Base-by-base conservation (phyloP, 1,140 invertebrate species). In the Drosophila santomea region DNA sequence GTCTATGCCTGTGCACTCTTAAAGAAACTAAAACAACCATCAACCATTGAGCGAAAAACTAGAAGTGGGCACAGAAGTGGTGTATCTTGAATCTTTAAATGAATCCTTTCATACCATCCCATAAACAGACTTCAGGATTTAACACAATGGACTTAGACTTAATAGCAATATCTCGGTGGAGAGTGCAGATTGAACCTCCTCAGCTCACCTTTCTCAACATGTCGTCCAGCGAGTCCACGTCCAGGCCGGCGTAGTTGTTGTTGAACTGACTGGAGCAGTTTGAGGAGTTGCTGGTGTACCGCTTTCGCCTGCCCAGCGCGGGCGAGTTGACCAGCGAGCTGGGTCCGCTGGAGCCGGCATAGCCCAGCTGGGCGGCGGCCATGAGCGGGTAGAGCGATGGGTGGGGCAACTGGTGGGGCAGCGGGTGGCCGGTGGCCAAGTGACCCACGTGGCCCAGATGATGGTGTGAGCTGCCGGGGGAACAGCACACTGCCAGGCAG, bases 181-280 rank as follows among this genome's bases (percentile, higher is more conserved):
- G 32, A 0, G 8, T 32, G 32, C 32, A 32, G 32, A 32, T 32
- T 32, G 2, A 2, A 41, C 2, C 6, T 15, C n/a, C 5, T 3
- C 23, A 17, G 28, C 68, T 94, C 94, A 96, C 96, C 96, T 96
- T 96, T 91, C 95, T 95, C 91, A 96, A 94, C 95, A 96, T 96
- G 93, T 96, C 96, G 92, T 96, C 95, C 77, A 96, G 93, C 74
- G 96, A 96, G 90, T 96, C 95, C 94, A 96, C 96, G 93, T 96
- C 95, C 93, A 95, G 94, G 92, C 95, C 94, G 92, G 94, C 94
- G 93, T 95, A 95, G 93, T 95, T 95, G 92, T 94, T 95, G 74
- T 95, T 95, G 57, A 93, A 93, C 66, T 93, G 93, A 71, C 91
- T 92, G 61, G 91, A 92, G 91, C 93, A 92, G 64, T 83, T 92